Evolutionary conservation across 2,797 vertebrate genomes (phyloP), one percentile per base, ranked within the genome.

Genomic region (Pseudomugil tenellus): DNA sequence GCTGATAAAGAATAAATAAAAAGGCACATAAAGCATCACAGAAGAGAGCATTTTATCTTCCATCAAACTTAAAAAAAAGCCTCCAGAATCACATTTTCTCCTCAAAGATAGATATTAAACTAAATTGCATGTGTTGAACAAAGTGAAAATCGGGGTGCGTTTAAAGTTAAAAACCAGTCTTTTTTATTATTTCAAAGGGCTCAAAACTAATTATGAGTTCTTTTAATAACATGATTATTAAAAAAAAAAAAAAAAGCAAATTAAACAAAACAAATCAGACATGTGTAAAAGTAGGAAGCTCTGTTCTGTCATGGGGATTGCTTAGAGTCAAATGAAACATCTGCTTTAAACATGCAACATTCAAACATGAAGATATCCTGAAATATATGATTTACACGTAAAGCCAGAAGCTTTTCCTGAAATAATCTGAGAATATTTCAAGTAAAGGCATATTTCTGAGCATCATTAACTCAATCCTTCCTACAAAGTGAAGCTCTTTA

Each of bases 131-230:
- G 52, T 54, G 35, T 58, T 21, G 25, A 31, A 4, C 1, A 51
- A 53, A 5, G 49, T 39, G 41, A 25, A 58, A 34, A 48, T 12
- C 7, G 66, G 37, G 28, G 16, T 8, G 11, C n/a, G 63, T 8
- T 23, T 16, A 49, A 67, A 71, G 12, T 13, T 84, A 87, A 59
- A 79, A 88, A 89, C 82, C 70, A 87, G 70, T 87, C 80, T 86
- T 81, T 66, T 87, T 52, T 52, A 17, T 88, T 86, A 88, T 88
- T 88, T 81, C 37, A 87, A 90, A 86, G 37, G 23, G 81, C 70
- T 83, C 81, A 81, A 79, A 74, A 81, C 61, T 87, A 73, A 81
- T 79, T 81, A 67, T 79, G 34, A 85, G 89, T 76, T 85, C 83
- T 86, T 72, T 83, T 65, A 39, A 79, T 10, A 37, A 7, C 14